Conservation (phyloP, 2,113 vertebrate species). For the Camelus dromedarius region DNA sequence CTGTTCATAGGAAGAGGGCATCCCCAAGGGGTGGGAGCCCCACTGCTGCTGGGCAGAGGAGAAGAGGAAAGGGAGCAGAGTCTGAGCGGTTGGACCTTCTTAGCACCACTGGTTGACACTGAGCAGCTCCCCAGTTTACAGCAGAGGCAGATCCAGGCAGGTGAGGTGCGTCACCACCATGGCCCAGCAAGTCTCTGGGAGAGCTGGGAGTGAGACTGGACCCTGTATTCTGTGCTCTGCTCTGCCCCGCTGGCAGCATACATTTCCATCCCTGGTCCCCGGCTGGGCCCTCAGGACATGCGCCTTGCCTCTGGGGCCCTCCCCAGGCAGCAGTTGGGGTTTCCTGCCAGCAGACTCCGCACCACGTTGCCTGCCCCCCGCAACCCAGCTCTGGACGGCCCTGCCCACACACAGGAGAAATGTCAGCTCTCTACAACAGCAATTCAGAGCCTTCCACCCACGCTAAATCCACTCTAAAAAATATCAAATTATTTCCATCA, state of each 20-base stretch:
- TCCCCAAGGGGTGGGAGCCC: background rate
- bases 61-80: background rate
- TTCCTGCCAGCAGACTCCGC: background rate
- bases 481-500: constrained; percentile 78
- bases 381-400: background rate
- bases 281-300: fast-evolving
- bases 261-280: fast-evolving
- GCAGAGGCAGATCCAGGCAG: background rate
- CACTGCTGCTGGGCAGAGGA: background rate
- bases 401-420: background rate
- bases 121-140: background rate
- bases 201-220: background rate
- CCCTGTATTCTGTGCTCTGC: background rate
- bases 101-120: background rate
- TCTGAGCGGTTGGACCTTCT: too few species aligned
- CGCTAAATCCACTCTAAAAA: constrained; percentile 60
- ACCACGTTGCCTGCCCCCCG: background rate
- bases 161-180: fast-evolving
- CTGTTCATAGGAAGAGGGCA: background rate
- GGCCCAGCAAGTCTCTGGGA: background rate
- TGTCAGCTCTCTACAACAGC: background rate
- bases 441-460: constrained; percentile 43
- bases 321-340: background rate
- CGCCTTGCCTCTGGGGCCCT: fast-evolving
- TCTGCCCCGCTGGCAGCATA: background rate